A percentile compares a stretch with the other conserved stretches of the same genome.
These are phyloP conservation scores for Crotalus adamanteus DNA, from an alignment of 2,797 vertebrate genomes.

Conservation along the genomic window DNA sequence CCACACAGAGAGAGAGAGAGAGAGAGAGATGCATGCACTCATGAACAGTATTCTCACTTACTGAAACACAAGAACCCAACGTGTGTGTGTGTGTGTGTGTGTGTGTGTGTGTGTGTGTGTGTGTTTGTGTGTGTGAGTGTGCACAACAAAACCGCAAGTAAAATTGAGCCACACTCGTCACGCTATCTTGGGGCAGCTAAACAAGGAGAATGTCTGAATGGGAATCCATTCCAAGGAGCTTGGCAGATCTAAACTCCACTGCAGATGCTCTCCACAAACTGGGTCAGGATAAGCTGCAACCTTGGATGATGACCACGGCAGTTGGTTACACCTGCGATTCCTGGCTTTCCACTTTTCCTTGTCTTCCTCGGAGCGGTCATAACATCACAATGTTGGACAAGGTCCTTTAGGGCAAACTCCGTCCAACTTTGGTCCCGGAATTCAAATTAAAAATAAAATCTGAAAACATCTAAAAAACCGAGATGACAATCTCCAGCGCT, in stretches of 20 bases:
- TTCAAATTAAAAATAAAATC: background rate
- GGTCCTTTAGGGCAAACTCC: background rate
- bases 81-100: no score
- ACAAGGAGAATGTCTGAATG: background rate
- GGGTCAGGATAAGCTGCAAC: background rate
- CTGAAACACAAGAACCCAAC: background rate
- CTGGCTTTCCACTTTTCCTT: background rate
- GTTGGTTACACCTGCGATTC: background rate
- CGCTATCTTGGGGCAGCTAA: no score
- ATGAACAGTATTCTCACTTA: background rate
- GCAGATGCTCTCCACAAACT: background rate
- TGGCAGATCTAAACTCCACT: background rate
- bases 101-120: no score
- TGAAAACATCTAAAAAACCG: no score
- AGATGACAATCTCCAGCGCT: background rate
- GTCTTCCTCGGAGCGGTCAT: background rate
- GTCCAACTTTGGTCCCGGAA: background rate
- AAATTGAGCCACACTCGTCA: no score
- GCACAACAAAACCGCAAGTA: no score
- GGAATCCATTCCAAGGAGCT: background rate
- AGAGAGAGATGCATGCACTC: background rate
- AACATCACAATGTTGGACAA: background rate
- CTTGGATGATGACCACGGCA: rapidly evolving
- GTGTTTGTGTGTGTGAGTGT: rapidly evolving
- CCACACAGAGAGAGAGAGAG: background rate